Evolutionary conservation across 2,888 invertebrate species (phyloP), one percentile per base, ranked within the genome.

Genomic region (Hololepta plana): DNA sequence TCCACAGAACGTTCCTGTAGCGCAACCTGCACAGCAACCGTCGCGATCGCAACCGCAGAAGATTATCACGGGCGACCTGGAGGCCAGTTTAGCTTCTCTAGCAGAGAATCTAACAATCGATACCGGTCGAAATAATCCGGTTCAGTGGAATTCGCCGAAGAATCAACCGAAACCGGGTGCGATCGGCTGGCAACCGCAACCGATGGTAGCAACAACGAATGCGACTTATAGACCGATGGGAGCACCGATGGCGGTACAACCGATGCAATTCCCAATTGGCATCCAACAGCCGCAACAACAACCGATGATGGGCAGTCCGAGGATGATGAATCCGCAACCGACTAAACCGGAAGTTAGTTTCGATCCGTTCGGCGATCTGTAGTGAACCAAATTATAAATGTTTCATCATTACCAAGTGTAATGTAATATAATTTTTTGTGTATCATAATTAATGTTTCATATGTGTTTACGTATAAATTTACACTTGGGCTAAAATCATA

Each of bases 31-130:
- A 9, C 43, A 44, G 12, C 45, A 46, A 20, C 47, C 46, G 14
- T 38, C 44, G 23, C 48, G 48, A 12, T 41, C 49, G 14, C 50
- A 46, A 28, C 53, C 51, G 11, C 39, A 47, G 4, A 64, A 63
- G 42, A 74, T 93, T 29, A 65, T 93, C 33, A 85, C 88, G 9
- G 87, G 88, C 26, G 93, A 93, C 57, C 61, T 95, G 52, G 93
- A 95, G 53, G 81, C 85, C 39, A 91, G 90, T 40, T 71, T 95
- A 34, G 88, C 90, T 33, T 81, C 81, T 37, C 63, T 95, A 41
- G 93, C 90, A 34, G 87, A 91, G 59, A 93, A 91, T 59, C 67
- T 95, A 43, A 70, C 75, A 42, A 87, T 87, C 50, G 84, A 84
- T 60, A 53, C 57, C 25, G 73, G 72, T 35, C 36, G 42, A 11